Base-by-base conservation (phyloP, 2,888 invertebrate species). In the Drosophila yooni region DNA sequence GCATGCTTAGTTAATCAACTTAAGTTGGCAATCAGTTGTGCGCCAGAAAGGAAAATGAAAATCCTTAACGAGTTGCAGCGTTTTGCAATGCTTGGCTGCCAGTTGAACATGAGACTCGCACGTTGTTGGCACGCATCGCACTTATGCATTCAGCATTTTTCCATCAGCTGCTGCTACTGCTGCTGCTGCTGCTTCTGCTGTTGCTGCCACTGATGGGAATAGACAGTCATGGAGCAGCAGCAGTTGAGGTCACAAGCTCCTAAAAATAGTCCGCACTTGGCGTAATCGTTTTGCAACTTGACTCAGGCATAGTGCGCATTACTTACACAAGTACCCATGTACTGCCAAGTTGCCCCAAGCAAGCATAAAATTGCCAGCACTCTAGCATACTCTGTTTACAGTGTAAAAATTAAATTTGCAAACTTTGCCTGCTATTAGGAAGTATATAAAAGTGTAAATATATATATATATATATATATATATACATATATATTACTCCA, bases 121-220 rank as follows among this genome's bases (percentile, higher is more conserved):
- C 65, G 65, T 69, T 68, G 68, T 31, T 33, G 58, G 50, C 69
- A 68, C 68, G 69, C 68, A 69, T 68, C 58, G 58, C 40, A 27
- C 57, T 68, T 58, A 68, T 69, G 68, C 50, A 58, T 50, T 50
- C 33, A 68, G 38, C 13, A 40, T 15, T 29, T 58, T 21, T 34
- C 36, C 38, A 48, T n/a, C 27, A 18, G 31, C 33, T 50, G 64
- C 21, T 61, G 34, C 11, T 46, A 15, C 21, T 13, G 7, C 13
- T 36, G n/a, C 6, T 56, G n/a, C 21, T 21, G 8, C n/a, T 50
- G 27, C 36, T 38, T 13, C 31, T 36, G 33, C 38, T 31, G 21
- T 7, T 40, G 33, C 66, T 57, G 33, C 27, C 25, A 40, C 70
- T 36, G 70, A 56, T 69, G 43, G 33, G 69, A 38, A 58, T 25